Evolutionary conservation across 1,140 invertebrate species (phyloP), one percentile per base, ranked within the genome.

Genomic region (Lamellibrachia luymesi): DNA sequence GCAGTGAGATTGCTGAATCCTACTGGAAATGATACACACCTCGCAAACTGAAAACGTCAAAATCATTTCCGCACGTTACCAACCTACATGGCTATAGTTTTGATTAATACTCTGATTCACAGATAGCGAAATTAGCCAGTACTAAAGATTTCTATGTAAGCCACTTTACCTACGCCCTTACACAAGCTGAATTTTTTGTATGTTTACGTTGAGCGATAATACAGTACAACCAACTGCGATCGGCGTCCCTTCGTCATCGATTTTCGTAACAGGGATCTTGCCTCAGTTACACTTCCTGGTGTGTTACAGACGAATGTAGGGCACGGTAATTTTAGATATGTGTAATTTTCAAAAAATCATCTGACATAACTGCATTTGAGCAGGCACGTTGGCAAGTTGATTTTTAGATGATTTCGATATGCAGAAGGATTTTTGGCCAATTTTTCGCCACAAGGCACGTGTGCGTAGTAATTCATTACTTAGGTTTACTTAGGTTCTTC

Each of bases 151-250:
- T 22, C 5, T 22, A 80, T 80, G 13, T 17, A 80, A 80, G 25
- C 64, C 13, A 80, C 64, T 17, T 56, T 56, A 1, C 17, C 6
- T 8, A 80, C 17, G 64, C 64, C 64, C 13, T 17, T 10, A 80
- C 13, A 80, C 64, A 80, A 80, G 64, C 64, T 80, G 13, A 8
- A 22, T 22, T 80, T 10, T 80, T 0, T 4, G 52, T 56, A 80
- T 80, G 64, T 80, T 80, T 80, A 80, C 64, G 17, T 80, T 80
- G 64, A 80, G 64, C 64, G 64, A 80, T 80, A 80, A 80, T 80
- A 80, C 64, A 80, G 64, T 22, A 80, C 25, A 2, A 80, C 64
- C 25, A 2, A 80, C 64, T 80, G 13, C 64, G 17, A 80, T 80
- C 64, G 64, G 64, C 64, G 64, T 80, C 64, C 25, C 38, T 38